phyloP scores from a whole-genome alignment of 2,113 vertebrate genomes.

The Mustela lutreola region DNA sequence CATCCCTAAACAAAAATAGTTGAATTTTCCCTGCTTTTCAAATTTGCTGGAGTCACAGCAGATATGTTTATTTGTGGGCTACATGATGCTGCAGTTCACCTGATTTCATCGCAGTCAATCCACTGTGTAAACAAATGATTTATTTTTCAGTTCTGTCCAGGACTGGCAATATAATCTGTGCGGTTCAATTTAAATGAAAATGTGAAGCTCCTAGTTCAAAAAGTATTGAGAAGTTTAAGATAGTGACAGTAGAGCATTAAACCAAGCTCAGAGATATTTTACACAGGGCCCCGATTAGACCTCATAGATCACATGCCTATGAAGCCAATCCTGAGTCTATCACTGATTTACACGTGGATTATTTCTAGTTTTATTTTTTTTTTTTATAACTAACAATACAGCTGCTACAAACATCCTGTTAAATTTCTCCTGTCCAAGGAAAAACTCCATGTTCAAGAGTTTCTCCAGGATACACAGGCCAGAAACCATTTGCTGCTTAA shows the following conservation, averaged over 20 bases:
- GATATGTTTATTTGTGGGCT: background rate
- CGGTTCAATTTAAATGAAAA: background rate
- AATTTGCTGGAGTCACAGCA: background rate
- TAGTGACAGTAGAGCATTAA: background rate
- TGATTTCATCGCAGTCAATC: background rate
- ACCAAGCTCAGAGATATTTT: background rate
- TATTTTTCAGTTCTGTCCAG: background rate
- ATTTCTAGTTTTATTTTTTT: background rate
- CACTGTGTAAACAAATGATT: background rate
- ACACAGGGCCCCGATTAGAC: accelerated
- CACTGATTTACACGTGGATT: background rate
- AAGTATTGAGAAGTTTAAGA: background rate
- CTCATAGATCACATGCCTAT: background rate
- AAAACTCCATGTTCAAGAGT: background rate
- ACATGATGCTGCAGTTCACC: background rate
- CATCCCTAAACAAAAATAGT: background rate
- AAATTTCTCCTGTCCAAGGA: background rate
- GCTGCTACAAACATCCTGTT: background rate
- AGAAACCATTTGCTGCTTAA: background rate
- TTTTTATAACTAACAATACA: background rate
- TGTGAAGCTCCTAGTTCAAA: background rate
- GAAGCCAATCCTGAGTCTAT: background rate
- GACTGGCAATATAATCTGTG: background rate
- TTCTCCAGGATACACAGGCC: background rate
- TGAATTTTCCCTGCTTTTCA: background rate